Conservation (phyloP, 1,140 invertebrate species). For the Trigoniulus corallinus region DNA sequence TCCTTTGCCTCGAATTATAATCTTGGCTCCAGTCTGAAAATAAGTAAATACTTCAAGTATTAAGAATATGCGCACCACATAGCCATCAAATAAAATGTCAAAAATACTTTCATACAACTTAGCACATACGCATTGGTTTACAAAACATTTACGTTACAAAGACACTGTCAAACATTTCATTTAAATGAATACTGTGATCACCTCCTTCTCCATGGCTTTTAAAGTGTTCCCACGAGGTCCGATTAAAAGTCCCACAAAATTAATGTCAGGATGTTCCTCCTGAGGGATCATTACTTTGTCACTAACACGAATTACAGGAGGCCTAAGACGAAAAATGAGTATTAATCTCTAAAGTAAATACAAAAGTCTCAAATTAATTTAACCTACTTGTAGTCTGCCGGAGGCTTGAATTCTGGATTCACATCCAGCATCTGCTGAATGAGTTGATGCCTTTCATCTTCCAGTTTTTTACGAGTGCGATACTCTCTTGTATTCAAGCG, state of each 20-base stretch:
- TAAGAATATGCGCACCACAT: too few relatives aligned
- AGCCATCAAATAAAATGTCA: not conserved
- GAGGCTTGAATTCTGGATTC: conserved; percentile 97
- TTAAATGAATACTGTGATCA: conserved; percentile 33
- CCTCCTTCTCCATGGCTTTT: conserved; percentile 57
- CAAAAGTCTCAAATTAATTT: too few relatives aligned
- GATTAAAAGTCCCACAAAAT: conserved; percentile 97
- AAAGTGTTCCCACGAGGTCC: conserved; percentile 98
- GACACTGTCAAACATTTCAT: not conserved
- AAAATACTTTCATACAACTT: not conserved
- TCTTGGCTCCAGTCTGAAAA: conserved; percentile 87
- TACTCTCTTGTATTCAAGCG: conserved; percentile 96
- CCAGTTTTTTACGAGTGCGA: conserved; percentile 82
- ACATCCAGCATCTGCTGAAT: conserved; percentile 79
- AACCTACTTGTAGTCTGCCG: conserved; percentile 87
- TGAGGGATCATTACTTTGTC: conserved; percentile 99
- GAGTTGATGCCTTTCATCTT: conserved; percentile 87
- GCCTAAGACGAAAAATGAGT: conserved; percentile 55
- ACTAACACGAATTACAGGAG: conserved; percentile 84
- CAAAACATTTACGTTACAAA: not conserved
- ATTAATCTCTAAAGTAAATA: too few relatives aligned
- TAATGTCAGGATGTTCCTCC: conserved; percentile 98
- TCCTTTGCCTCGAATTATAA: conserved; percentile 98
- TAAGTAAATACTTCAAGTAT: conserved; percentile 8
- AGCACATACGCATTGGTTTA: not conserved